A percentile compares a stretch with the other conserved stretches of the same genome.
Evolutionary conservation across 2,888 invertebrate genomes (phyloP).

Genomic region (Seira sanloemensis): DNA sequence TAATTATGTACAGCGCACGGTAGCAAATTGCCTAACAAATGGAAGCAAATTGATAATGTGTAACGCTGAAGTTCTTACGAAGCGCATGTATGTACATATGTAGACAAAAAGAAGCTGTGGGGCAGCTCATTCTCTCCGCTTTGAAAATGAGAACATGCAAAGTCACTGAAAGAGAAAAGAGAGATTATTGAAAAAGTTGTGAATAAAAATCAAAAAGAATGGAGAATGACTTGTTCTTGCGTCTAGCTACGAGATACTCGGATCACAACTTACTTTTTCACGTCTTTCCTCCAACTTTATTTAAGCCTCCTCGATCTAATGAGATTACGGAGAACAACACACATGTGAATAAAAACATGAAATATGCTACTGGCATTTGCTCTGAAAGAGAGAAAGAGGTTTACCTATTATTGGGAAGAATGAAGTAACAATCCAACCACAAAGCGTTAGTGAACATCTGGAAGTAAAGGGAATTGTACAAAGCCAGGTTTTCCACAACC

Average conservation of each 20-base stretch:
- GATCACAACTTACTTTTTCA: too few relatives aligned
- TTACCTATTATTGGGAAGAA: too few relatives aligned
- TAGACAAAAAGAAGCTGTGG: too few relatives aligned
- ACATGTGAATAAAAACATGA: conserved; percentile 46
- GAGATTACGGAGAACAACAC: conserved; percentile 47
- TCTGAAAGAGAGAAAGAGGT: too few relatives aligned
- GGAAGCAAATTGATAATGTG: conserved; percentile 6
- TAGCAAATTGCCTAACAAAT: conserved; percentile 45
- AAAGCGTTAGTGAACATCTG: conserved; percentile 59
- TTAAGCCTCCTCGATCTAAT: conserved; percentile 53
- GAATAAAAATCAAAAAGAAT: conserved; percentile 5
- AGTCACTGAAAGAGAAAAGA: conserved; percentile 26
- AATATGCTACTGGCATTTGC: conserved; percentile 36
- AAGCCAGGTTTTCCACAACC: not conserved
- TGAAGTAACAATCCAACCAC: conserved; percentile 40
- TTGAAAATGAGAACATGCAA: conserved; percentile 13
- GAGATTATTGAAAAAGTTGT: not conserved
- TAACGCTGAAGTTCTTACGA: not conserved
- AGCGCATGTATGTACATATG: too few relatives aligned
- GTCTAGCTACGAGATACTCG: too few relatives aligned
- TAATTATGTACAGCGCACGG: conserved; percentile 50
- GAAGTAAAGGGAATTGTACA: conserved; percentile 45
- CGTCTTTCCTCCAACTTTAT: too few relatives aligned
- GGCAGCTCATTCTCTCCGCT: not conserved
- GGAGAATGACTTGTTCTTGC: not conserved